Evolutionary conservation across 1,140 invertebrate genomes (phyloP).

Genomic region (Nasonia vitripennis): DNA sequence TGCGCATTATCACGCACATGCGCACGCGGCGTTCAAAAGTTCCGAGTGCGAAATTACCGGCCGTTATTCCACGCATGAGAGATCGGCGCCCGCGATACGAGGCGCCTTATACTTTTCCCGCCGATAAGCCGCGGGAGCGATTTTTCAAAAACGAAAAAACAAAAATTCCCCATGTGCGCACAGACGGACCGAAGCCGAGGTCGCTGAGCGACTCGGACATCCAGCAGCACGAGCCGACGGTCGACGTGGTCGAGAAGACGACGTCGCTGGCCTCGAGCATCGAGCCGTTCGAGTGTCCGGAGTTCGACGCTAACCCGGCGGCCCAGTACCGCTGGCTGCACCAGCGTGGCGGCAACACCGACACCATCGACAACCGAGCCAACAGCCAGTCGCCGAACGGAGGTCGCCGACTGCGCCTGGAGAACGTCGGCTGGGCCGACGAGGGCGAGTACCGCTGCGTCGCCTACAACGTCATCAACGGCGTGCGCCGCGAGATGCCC

Average conservation of each 20-base stretch:
- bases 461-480: constrained; percentile 71
- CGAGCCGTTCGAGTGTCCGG: constrained; percentile 86
- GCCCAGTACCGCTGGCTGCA: constrained; percentile 80
- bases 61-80: not conserved
- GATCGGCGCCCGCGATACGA: not conserved
- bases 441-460: constrained; percentile 71
- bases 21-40: not conserved
- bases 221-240: constrained; percentile 63
- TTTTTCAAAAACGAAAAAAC: not conserved
- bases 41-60: not conserved
- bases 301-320: constrained; percentile 87
- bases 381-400: constrained; percentile 39
- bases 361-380: constrained; percentile 62
- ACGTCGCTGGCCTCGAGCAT: constrained; percentile 76
- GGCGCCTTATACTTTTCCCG: too few relatives aligned
- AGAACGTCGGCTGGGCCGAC: constrained; percentile 71
- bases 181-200: constrained; percentile 85
- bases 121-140: not conserved
- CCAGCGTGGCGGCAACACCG: constrained; percentile 65
- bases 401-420: constrained; percentile 62
- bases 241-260: constrained; percentile 76
- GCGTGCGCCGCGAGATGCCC: constrained; percentile 66
- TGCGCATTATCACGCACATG: not conserved
- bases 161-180: not conserved
- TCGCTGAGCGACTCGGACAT: not conserved